A percentile compares a stretch with the other conserved stretches of the same genome.
These are phyloP conservation scores for Geotria australis DNA, from an alignment of 2,797 vertebrate genomes.

Conservation along the genomic window DNA sequence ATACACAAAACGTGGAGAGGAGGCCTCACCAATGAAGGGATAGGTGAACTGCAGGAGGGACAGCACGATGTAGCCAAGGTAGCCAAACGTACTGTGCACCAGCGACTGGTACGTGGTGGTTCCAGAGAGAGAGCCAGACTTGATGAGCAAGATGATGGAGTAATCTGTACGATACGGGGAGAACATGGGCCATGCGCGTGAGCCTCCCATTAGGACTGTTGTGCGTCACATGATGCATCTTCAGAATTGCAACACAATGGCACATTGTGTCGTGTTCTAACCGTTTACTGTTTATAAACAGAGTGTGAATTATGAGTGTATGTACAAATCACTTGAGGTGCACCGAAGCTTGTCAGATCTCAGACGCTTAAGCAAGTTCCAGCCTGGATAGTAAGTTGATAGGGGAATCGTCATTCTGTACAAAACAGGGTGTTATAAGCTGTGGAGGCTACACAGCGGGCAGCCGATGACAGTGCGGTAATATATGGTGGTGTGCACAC, in stretches of 20 bases:
- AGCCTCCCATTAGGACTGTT: too few species aligned
- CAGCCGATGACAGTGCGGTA: too few species aligned
- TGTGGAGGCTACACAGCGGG: too few species aligned
- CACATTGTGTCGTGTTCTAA: conserved; percentile 5
- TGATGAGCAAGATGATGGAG: conserved; percentile 65
- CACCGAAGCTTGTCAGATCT: too few species aligned
- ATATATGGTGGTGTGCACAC: too few species aligned
- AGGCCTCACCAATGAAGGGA: conserved; percentile 65
- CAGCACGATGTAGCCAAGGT: conserved; percentile 40
- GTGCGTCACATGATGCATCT: background rate
- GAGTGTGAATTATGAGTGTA: too few species aligned
- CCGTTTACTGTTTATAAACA: conserved; percentile 2
- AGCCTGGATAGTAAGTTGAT: too few species aligned
- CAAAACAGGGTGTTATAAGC: too few species aligned
- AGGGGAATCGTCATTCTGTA: too few species aligned
- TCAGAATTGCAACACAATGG: background rate
- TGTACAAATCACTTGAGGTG: too few species aligned
- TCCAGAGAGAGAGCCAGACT: conserved; percentile 44
- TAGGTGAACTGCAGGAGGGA: conserved; percentile 71
- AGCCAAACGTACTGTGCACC: conserved; percentile 46
- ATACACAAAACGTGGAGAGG: background rate
- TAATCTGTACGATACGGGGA: conserved; percentile 21
- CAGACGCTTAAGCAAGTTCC: too few species aligned
- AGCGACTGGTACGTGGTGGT: conserved; percentile 58
- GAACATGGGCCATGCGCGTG: background rate